Evolutionary conservation across 1,140 invertebrate genomes (phyloP), one percentile per base, ranked within the genome.

Genomic region (Atta texana): DNA sequence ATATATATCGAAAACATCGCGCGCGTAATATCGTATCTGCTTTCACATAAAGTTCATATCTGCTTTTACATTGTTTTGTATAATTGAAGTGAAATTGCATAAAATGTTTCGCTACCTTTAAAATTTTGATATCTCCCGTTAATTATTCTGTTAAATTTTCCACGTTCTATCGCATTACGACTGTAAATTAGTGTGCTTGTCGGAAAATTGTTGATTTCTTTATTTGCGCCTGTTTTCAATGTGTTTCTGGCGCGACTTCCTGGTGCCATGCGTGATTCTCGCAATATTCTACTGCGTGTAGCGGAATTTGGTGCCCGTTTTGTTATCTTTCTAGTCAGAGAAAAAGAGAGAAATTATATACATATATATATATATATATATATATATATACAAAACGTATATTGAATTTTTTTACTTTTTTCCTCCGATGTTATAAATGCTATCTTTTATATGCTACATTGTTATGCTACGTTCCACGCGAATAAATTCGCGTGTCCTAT

Each of bases 81-180:
- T 34, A 80, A 80, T 55, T 80, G n/a, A 69, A 80, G n/a, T 34
- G 28, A 49, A 69, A 80, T 80, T 80, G 49, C 63, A 10, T 53
- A 80, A 34, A 80, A 80, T 69, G 44, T 55, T 55, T 80, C 49
- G n/a, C 28, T 34, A 7, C n/a, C 34, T 78, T 31, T 12, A 44
- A 64, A 63, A 77, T 49, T 63, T 64, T 49, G 24, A 63, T 64
- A 28, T 49, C 59, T 49, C 10, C 7, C 34, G 75, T 64, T 77
- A 77, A 77, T 77, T 77, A 21, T 24, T 69, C 44, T 34, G 16
- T 39, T 44, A 63, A 44, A 77, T 61, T 61, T 44, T 77, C 21
- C 39, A 28, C 24, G 69, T 61, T 61, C 34, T 28, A 61, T n/a
- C 10, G 21, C 6, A 64, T 77, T 64, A 64, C 14, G 34, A 4